Evolutionary conservation across 2,797 vertebrate species (phyloP).

Genomic region (Synanceia verrucosa): DNA sequence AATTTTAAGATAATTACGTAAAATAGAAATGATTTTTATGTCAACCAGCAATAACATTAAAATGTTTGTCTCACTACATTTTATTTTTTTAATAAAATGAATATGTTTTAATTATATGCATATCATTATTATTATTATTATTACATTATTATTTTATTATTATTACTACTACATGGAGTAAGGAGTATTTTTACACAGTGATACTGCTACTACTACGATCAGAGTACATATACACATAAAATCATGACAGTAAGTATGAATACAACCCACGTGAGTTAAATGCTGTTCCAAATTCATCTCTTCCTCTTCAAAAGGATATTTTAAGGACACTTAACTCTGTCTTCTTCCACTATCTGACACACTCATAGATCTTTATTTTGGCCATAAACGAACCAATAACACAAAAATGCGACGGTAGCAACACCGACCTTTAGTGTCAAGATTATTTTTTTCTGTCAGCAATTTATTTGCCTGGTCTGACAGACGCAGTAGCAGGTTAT

Average conservation of each 20-base stretch:
- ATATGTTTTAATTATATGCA: not conserved
- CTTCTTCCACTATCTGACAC: not conserved
- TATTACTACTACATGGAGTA: not conserved
- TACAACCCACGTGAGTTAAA: not conserved
- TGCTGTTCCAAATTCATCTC: not conserved
- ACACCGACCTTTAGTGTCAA: conserved; percentile 73
- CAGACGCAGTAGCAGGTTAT: conserved; percentile 81
- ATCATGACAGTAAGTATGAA: not conserved
- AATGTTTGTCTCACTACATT: not conserved
- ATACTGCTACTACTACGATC: not conserved
- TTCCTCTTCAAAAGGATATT: not conserved
- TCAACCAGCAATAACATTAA: not conserved
- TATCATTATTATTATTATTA: not conserved
- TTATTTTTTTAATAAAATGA: not conserved
- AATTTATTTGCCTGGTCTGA: conserved; percentile 73
- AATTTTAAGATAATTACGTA: not conserved
- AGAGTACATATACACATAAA: not conserved
- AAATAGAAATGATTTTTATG: not conserved
- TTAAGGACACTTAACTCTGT: conserved; percentile 9
- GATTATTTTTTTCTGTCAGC: conserved; percentile 77
- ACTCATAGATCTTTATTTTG: conserved; percentile 52
- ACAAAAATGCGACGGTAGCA: conserved; percentile 70
- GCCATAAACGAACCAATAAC: conserved; percentile 64
- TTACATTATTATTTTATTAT: not conserved
- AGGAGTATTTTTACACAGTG: not conserved